These are phyloP conservation scores for Digitonthophagus gazella DNA, from an alignment of 2,888 invertebrate genomes.

Conservation along the genomic window DNA sequence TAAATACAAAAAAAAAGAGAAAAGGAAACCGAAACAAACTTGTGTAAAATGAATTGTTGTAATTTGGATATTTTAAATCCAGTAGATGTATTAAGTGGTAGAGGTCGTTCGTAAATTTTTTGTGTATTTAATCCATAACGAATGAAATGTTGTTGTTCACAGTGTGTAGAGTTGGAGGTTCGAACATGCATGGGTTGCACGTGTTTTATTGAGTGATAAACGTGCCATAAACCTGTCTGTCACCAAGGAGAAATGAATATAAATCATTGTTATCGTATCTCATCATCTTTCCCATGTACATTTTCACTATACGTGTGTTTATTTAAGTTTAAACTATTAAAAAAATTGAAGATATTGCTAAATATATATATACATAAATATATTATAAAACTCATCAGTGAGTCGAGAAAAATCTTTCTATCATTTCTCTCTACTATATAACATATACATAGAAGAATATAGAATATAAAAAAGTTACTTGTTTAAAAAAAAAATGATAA, in stretches of 20 bases:
- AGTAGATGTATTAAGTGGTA: too few species aligned
- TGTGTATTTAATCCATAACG: background rate
- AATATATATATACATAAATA: conserved; percentile 34
- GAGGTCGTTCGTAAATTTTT: background rate
- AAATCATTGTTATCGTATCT: conserved; percentile 34
- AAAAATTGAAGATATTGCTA: conserved; percentile 45
- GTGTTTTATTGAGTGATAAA: conserved; percentile 48
- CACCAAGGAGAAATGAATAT: conserved; percentile 29
- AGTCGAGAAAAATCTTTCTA: conserved; percentile 40
- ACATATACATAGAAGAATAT: conserved; percentile 18
- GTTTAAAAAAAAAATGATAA: conserved; percentile 38
- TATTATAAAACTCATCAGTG: conserved; percentile 34
- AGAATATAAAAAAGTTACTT: conserved; percentile 29
- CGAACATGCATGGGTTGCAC: conserved; percentile 45
- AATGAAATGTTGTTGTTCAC: conserved; percentile 4
- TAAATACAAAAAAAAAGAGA: too few species aligned
- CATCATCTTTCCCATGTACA: conserved; percentile 37
- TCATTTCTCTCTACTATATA: conserved; percentile 31
- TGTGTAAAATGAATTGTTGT: too few species aligned
- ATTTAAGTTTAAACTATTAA: conserved; percentile 37
- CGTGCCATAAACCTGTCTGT: conserved; percentile 52
- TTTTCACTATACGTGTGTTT: conserved; percentile 44
- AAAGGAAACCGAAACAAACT: too few species aligned
- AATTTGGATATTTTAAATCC: too few species aligned
- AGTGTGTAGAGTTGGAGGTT: conserved; percentile 34